Percentiles rank a stretch among this genome's conserved stretches.
Conservation (phyloP, 2,888 invertebrate genomes). For the Himalopsyche kuldschensis region DNA sequence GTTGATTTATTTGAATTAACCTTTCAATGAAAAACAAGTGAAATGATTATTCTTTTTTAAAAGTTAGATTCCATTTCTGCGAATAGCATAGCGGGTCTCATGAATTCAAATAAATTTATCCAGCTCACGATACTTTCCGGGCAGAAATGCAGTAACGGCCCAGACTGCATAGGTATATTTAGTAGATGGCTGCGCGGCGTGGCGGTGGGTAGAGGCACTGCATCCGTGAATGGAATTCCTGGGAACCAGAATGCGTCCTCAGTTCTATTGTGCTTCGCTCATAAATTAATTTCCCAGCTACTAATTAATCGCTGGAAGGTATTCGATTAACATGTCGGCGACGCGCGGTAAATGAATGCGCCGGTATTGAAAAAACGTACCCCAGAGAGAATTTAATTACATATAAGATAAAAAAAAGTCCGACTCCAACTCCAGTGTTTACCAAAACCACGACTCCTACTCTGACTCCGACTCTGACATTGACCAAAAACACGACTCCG, state of each 20-base stretch:
- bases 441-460: too few species aligned
- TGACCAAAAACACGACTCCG: too few species aligned
- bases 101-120: background rate
- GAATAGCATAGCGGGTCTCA: background rate
- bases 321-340: constrained; percentile 31
- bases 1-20: too few species aligned
- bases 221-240: constrained; percentile 27
- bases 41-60: too few species aligned
- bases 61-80: background rate
- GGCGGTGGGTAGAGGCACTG: background rate
- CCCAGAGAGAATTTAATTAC: background rate
- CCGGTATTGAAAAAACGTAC: background rate
- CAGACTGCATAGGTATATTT: background rate
- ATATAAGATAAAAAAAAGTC: too few species aligned
- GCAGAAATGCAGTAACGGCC: background rate
- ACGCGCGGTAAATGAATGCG: background rate
- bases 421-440: too few species aligned
- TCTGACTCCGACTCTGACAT: too few species aligned
- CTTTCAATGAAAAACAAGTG: too few species aligned
- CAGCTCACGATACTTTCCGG: background rate
- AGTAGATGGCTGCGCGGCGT: background rate
- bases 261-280: constrained; percentile 25
- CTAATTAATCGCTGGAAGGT: constrained; percentile 30
- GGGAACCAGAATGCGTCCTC: constrained; percentile 28
- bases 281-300: constrained; percentile 28